phyloP scores from a whole-genome alignment of 2,113 vertebrate species.

The Clarias batrachus region DNA sequence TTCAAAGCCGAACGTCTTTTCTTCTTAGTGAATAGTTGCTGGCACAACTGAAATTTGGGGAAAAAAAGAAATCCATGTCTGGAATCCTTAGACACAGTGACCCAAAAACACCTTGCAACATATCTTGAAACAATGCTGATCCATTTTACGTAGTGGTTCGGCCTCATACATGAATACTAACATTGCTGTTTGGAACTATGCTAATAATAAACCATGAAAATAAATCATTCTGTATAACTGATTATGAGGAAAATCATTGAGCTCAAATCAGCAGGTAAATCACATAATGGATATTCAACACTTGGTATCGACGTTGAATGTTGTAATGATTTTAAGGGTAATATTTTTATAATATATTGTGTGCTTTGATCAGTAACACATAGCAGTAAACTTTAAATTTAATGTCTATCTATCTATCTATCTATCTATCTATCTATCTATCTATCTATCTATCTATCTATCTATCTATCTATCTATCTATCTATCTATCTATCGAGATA shows the following conservation, averaged over 20 bases:
- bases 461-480: neutral
- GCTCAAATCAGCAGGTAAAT: conserved; percentile 1
- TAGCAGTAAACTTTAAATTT: neutral
- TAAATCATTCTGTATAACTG: neutral
- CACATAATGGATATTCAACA: neutral
- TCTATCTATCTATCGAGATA: neutral
- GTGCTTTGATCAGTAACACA: neutral
- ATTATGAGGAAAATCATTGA: neutral
- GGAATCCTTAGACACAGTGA: conserved; percentile 16
- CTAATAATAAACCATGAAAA: neutral
- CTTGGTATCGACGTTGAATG: conserved; percentile 9
- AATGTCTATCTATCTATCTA: neutral
- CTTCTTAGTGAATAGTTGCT: conserved; percentile 12
- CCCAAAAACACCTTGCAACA: conserved; percentile 23
- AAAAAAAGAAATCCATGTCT: neutral
- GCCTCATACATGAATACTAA: neutral
- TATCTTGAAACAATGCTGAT: neutral
- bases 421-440: neutral
- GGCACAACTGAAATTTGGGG: conserved; percentile 28
- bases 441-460: neutral
- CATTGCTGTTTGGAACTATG: neutral
- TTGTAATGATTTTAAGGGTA: neutral
- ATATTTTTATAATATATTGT: neutral
- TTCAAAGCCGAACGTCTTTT: conserved; percentile 20
- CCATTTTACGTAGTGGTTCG: neutral